Evolutionary conservation across 2,113 vertebrate species (phyloP).

Genomic region (Antechinus flavipes): DNA sequence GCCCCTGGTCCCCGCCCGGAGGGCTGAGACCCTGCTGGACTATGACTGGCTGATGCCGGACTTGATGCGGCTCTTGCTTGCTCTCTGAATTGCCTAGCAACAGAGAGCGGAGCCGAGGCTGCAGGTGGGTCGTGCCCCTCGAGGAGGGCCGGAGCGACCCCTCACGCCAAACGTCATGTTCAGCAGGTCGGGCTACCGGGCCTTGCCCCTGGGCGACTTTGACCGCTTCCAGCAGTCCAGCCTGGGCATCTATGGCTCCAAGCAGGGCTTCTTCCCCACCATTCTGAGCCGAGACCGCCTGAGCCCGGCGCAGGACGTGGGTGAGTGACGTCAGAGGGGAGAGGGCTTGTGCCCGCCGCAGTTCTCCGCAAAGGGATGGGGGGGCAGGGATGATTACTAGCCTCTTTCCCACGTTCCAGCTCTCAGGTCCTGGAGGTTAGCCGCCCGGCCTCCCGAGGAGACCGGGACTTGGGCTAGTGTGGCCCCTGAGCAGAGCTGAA

Average conservation of each 20-base stretch:
- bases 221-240: conserved; percentile 77
- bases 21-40: background rate
- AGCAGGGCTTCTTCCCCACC: conserved; percentile 72
- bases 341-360: background rate
- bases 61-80: too few relatives aligned
- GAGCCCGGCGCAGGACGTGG: conserved; percentile 41
- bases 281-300: conserved; percentile 66
- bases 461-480: background rate
- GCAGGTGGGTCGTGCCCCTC: background rate
- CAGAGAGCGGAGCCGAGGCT: background rate
- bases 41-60: too few relatives aligned
- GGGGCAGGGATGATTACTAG: background rate
- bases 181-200: conserved; percentile 81
- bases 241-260: conserved; percentile 84
- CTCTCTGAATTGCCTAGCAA: background rate
- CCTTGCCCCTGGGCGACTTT: conserved; percentile 86
- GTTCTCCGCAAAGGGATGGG: background rate
- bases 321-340: conserved; percentile 66
- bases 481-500: background rate
- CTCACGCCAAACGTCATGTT: conserved; percentile 80
- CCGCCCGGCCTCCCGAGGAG: too few relatives aligned
- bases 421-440: too few relatives aligned
- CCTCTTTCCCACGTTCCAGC: background rate
- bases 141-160: too few relatives aligned
- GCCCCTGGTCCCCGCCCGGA: background rate